A percentile compares a stretch with the other conserved stretches of the same genome.
Evolutionary conservation across 2,113 vertebrate genomes (phyloP).

Genomic region (Ptyas mucosa): DNA sequence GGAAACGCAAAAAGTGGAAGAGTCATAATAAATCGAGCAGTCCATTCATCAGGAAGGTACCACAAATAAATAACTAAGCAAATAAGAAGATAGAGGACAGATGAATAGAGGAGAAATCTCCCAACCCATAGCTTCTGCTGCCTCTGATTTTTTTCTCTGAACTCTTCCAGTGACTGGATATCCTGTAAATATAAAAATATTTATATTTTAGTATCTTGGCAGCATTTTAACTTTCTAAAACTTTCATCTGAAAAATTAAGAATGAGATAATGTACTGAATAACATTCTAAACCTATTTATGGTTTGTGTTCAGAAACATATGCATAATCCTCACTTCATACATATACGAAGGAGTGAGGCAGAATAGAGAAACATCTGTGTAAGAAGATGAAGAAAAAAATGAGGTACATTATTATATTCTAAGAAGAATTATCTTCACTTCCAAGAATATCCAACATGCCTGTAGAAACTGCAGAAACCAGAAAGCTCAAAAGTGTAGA

Average conservation of each 20-base stretch:
- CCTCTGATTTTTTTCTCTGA: conserved; percentile 91
- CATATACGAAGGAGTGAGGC: background rate
- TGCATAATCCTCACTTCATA: background rate
- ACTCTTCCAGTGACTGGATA: conserved; percentile 88
- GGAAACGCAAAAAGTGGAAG: conserved; percentile 91
- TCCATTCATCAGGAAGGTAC: conserved; percentile 90
- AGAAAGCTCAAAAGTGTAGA: background rate
- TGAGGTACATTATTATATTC: too few species aligned
- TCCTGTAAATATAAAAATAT: conserved; percentile 75
- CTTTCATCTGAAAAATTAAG: background rate
- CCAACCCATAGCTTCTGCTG: conserved; percentile 91
- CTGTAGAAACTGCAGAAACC: background rate
- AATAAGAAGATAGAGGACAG: conserved; percentile 82
- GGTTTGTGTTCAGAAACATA: background rate
- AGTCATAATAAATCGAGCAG: conserved; percentile 81
- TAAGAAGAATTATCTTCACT: background rate
- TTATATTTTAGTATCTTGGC: background rate
- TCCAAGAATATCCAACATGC: background rate
- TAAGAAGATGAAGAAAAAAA: background rate
- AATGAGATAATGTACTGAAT: background rate
- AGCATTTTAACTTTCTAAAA: background rate
- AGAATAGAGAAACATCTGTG: background rate
- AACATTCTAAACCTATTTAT: background rate
- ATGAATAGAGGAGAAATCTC: conserved; percentile 89
- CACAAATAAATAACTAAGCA: conserved; percentile 87